These are phyloP conservation scores for Scylla paramamosain DNA, from an alignment of 1,140 invertebrate genomes.

Conservation along the genomic window DNA sequence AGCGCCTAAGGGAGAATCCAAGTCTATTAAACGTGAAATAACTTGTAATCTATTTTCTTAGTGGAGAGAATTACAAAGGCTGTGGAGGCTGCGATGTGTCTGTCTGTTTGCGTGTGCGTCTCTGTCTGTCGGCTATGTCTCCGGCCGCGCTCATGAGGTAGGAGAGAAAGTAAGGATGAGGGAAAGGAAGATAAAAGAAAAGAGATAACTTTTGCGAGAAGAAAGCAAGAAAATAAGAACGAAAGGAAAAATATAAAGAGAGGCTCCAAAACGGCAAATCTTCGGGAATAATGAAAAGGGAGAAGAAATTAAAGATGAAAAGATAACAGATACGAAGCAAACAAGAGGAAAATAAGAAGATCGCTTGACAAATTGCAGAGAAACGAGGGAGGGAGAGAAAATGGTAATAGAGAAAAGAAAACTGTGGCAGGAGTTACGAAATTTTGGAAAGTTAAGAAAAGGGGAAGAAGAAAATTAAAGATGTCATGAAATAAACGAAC, in stretches of 20 bases:
- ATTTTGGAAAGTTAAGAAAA: too few relatives aligned
- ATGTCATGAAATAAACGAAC: too few relatives aligned
- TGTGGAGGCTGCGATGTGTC: not conserved
- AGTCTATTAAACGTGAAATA: slow-evolving; percentile 73
- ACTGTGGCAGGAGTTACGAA: too few relatives aligned
- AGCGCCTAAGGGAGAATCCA: slow-evolving; percentile 67
- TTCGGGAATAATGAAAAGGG: too few relatives aligned
- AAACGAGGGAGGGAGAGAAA: too few relatives aligned
- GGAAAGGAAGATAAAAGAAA: not conserved
- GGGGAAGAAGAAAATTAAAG: too few relatives aligned
- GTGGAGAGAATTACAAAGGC: slow-evolving; percentile 55
- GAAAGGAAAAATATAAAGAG: not conserved
- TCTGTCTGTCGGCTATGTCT: not conserved
- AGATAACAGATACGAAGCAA: too few relatives aligned
- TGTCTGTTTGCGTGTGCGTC: not conserved
- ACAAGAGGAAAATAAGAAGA: too few relatives aligned
- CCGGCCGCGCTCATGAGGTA: not conserved
- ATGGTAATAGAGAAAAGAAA: too few relatives aligned
- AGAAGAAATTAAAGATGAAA: too few relatives aligned
- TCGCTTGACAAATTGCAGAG: too few relatives aligned
- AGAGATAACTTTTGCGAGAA: not conserved
- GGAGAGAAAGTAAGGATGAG: not conserved
- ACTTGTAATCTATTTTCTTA: slow-evolving; percentile 71
- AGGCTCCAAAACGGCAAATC: not conserved
- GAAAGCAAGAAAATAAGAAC: not conserved